Evolutionary conservation across 2,888 invertebrate genomes (phyloP).

Genomic region (Leptinotarsa peninsularis): DNA sequence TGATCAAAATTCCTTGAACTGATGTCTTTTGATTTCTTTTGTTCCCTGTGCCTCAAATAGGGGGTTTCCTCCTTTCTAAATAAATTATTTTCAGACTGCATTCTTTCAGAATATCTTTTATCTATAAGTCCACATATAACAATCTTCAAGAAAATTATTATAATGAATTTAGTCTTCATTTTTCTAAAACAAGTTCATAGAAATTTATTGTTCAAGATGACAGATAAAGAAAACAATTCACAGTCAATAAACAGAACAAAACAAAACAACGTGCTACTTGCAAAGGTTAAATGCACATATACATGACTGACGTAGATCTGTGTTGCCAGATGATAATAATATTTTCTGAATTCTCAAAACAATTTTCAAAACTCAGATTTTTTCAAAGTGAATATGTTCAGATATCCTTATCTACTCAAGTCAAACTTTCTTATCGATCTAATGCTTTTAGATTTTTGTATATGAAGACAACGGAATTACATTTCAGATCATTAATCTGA

Average conservation of each 20-base stretch:
- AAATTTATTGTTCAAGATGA: background rate
- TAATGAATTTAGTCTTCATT: conserved; percentile 34
- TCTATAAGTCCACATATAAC: conserved; percentile 19
- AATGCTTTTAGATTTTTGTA: no score
- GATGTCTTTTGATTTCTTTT: conserved; percentile 49
- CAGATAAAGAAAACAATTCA: background rate
- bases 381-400: no score
- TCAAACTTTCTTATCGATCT: no score
- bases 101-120: conserved; percentile 24
- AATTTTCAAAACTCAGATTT: no score
- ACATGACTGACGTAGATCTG: background rate
- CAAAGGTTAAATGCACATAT: no score
- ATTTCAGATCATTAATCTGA: no score
- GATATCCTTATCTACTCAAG: no score
- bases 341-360: no score
- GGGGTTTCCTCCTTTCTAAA: conserved; percentile 30
- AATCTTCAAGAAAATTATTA: conserved; percentile 22
- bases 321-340: background rate
- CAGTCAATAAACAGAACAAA: background rate
- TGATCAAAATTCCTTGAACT: conserved; percentile 51
- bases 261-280: conserved; percentile 10
- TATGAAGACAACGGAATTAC: no score
- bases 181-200: background rate
- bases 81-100: conserved; percentile 22
- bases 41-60: conserved; percentile 47